Base-by-base conservation (phyloP, 2,113 vertebrate genomes). In the Actenoides lindsayi region DNA sequence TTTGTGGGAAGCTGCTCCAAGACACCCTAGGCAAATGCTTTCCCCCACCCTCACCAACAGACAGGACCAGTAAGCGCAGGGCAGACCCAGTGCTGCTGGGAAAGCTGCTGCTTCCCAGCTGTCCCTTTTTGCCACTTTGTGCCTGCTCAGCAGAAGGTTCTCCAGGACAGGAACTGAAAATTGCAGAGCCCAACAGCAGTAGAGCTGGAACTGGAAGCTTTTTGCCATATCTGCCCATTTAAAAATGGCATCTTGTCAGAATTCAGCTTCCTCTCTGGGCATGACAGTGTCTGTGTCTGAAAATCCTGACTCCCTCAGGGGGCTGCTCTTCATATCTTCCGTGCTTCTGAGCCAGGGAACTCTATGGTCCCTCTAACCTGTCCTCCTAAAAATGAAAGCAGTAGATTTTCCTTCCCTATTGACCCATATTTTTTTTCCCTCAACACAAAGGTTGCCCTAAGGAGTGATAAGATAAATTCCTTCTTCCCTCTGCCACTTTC, bases 51-150 rank as follows among this genome's bases (percentile, higher is more conserved):
- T 28, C 28, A 10, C 12, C 37, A n/a, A 21, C 0, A 2, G 64
- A 30, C 31, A 84, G 46, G 39, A 60, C 23, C 68, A 65, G 46
- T 39, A 50, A 54, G 42, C 1, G 1, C 0, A 0, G 56, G 64
- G 51, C 56, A 64, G 46, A 39, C 18, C 25, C 1, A 1, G 20
- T 37, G 64, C 46, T 71, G 41, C 31, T 44, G 80, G 69, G 59
- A 81, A 81, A 48, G 46, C 57, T 44, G 46, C 44, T 50, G 37
- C 67, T 54, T 50, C 62, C 82, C 63, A n/a, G 56, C 70, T 85
- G 65, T 24, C 4, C 44, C 64, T 1, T 0, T 10, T 23, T 59
- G 48, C 25, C 68, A 3, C 57, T n/a, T 30, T 0, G 2, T 35
- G 30, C 13, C 46, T 39, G 48, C 54, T 31, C 19, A 50, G 2